Conservation (phyloP, 2,113 vertebrate genomes). For the Tachuris rubrigastra region DNA sequence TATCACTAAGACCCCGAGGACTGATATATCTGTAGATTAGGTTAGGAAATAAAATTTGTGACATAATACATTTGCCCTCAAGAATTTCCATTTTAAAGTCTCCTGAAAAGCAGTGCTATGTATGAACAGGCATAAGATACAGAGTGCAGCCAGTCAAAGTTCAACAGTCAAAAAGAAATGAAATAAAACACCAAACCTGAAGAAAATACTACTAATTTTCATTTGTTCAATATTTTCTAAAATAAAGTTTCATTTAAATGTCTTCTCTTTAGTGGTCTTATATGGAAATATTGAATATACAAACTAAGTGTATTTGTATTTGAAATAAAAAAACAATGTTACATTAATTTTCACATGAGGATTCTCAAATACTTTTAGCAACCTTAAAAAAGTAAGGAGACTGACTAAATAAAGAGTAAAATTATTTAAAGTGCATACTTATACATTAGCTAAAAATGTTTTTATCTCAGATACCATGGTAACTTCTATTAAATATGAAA, state of each 20-base stretch:
- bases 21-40: background rate
- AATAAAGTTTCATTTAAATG: background rate
- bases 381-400: background rate
- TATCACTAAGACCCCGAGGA: background rate
- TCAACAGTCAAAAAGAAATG: background rate
- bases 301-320: background rate
- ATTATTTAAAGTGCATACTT: background rate
- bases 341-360: background rate
- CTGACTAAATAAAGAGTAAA: background rate
- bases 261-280: background rate
- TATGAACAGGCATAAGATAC: background rate
- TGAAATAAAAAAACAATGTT: background rate
- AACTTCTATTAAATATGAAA: constrained; percentile 30
- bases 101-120: background rate
- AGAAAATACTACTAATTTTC: background rate
- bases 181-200: background rate
- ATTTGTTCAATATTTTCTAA: background rate
- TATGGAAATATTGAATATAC: background rate
- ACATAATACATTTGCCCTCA: background rate
- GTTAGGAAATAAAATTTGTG: background rate
- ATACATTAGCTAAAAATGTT: background rate
- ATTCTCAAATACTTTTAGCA: background rate
- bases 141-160: background rate
- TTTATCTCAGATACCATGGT: constrained; percentile 1
- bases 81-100: background rate